Percentiles rank a stretch among this genome's conserved stretches.
Conservation (phyloP, 2,113 vertebrate species). For the Rallus limicola region DNA sequence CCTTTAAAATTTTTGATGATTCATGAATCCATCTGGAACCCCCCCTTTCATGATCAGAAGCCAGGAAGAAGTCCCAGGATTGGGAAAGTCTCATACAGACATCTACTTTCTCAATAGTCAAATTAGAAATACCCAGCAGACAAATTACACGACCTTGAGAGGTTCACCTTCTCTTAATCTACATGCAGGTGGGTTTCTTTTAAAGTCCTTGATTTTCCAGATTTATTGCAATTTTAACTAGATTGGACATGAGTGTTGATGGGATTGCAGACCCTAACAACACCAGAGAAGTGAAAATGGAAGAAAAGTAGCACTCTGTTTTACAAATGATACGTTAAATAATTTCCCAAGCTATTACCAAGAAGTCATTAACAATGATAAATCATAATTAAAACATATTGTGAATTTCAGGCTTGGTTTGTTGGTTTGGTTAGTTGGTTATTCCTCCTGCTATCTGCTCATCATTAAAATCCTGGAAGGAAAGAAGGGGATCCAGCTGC, state of each 20-base stretch:
- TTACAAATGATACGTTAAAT: not conserved
- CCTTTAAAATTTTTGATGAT: not conserved
- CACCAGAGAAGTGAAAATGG: not conserved
- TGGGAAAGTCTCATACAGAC: not conserved
- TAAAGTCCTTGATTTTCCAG: not conserved
- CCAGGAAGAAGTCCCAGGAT: not conserved
- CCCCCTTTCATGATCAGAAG: not conserved
- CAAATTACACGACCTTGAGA: not conserved
- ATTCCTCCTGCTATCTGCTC: not conserved
- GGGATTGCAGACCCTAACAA: not conserved
- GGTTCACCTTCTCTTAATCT: not conserved
- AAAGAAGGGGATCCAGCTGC: not conserved
- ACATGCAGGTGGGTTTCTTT: not conserved
- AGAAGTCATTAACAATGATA: not conserved
- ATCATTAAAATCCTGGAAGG: not conserved
- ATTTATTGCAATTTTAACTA: conserved; percentile 24
- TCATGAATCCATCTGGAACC: not conserved
- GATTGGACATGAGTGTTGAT: not conserved
- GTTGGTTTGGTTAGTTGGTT: not conserved
- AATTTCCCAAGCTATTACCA: not conserved
- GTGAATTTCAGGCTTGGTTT: not conserved
- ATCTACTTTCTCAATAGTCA: not conserved
- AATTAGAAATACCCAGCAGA: not conserved
- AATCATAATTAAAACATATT: not conserved
- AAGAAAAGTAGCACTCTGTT: not conserved